phyloP scores from a whole-genome alignment of 1,140 invertebrate species.

The Matsumurasca onukii region DNA sequence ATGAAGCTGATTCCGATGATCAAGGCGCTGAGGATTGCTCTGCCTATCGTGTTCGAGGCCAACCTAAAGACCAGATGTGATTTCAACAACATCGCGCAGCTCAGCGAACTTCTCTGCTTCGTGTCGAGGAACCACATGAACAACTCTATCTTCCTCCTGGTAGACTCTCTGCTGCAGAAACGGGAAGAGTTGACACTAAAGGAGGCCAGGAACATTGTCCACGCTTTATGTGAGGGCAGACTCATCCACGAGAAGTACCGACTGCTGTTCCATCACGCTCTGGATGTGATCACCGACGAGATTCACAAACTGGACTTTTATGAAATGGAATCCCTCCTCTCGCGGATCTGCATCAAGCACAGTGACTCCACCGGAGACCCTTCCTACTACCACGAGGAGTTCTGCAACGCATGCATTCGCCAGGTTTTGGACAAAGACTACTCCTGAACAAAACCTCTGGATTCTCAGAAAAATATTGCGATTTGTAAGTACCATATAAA shows the following conservation, averaged over 20 bases:
- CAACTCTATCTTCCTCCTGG: slow-evolving; percentile 44
- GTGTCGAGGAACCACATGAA: slow-evolving; percentile 52
- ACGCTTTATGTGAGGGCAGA: slow-evolving; percentile 19
- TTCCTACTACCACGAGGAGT: slow-evolving; percentile 58
- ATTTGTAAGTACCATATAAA: slow-evolving; percentile 51
- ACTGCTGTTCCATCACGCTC: slow-evolving; percentile 21
- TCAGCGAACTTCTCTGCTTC: slow-evolving; percentile 55
- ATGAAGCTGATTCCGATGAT: slow-evolving; percentile 53
- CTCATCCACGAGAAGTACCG: background rate
- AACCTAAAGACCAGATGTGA: slow-evolving; percentile 56
- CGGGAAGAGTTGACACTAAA: slow-evolving; percentile 33
- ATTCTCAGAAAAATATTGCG: slow-evolving; percentile 53
- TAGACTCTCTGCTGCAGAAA: slow-evolving; percentile 29
- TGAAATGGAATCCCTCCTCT: slow-evolving; percentile 51
- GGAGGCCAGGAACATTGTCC: slow-evolving; percentile 38
- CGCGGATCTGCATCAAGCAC: slow-evolving; percentile 49
- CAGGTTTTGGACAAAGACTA: slow-evolving; percentile 52
- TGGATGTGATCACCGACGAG: slow-evolving; percentile 45
- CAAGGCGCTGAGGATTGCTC: slow-evolving; percentile 58
- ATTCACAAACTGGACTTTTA: slow-evolving; percentile 49
- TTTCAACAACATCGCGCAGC: slow-evolving; percentile 49
- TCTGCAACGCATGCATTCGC: slow-evolving; percentile 53
- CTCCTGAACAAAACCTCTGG: slow-evolving; percentile 52
- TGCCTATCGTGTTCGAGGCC: slow-evolving; percentile 62
- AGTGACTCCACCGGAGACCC: slow-evolving; percentile 45